Percentiles rank a stretch among this genome's conserved stretches.
phyloP scores from a whole-genome alignment of 2,888 invertebrate species.

The Andrena camellia region DNA sequence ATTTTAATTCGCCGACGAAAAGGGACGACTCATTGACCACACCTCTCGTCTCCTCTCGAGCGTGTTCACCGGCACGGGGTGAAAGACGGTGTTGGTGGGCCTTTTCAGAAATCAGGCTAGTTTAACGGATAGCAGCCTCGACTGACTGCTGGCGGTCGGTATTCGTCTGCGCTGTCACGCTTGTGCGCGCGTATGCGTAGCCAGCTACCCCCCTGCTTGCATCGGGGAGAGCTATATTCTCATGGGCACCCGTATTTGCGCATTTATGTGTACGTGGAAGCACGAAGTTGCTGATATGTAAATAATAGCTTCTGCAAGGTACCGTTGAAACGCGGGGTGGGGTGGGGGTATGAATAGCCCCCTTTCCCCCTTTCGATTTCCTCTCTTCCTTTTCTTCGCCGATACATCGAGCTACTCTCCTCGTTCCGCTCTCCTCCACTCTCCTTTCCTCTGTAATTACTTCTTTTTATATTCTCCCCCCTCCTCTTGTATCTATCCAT shows the following conservation, averaged over 20 bases:
- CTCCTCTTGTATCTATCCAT: conserved; percentile 42
- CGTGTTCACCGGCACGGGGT: conserved; percentile 40
- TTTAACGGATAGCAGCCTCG: conserved; percentile 56
- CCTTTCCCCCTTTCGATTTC: conserved; percentile 42
- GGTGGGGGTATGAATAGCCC: conserved; percentile 56
- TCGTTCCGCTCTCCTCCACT: conserved; percentile 20
- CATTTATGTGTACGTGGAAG: conserved; percentile 65
- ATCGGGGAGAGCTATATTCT: conserved; percentile 50
- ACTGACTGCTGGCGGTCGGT: conserved; percentile 13
- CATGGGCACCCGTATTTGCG: conserved; percentile 67
- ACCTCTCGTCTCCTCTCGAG: conserved; percentile 9
- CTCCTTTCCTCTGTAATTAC: conserved; percentile 49
- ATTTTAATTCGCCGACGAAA: conserved; percentile 40
- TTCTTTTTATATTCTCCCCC: conserved; percentile 19
- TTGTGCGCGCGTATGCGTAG: conserved; percentile 21
- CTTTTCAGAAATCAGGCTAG: conserved; percentile 69
- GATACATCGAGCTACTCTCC: conserved; percentile 39
- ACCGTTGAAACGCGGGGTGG: conserved; percentile 44
- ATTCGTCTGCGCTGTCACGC: conserved; percentile 39
- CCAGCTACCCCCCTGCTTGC: neutral
- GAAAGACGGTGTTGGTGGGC: conserved; percentile 22
- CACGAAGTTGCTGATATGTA: conserved; percentile 76
- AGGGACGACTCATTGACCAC: conserved; percentile 56
- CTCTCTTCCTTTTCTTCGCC: conserved; percentile 46
- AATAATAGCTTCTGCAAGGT: conserved; percentile 74